phyloP scores from a whole-genome alignment of 2,113 vertebrate species.

The Microtus ochrogaster region DNA sequence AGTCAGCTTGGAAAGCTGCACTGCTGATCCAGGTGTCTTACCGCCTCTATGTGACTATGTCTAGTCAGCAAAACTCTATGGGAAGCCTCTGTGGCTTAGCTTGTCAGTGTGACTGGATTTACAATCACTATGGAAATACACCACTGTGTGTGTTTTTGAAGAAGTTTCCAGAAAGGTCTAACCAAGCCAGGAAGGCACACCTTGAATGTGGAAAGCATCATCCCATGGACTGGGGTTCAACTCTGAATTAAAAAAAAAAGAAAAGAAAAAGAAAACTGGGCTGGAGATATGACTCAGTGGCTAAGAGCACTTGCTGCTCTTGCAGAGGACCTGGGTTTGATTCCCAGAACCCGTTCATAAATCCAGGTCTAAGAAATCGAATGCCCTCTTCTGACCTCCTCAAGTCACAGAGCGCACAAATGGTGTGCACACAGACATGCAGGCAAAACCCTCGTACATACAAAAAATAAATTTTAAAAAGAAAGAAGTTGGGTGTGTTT shows the following conservation, averaged over 20 bases:
- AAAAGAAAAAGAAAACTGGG: too few species aligned
- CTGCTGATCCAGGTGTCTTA: neutral
- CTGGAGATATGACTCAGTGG: too few species aligned
- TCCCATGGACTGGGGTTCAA: neutral
- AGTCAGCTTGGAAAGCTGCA: neutral
- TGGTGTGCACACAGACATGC: neutral
- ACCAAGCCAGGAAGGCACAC: too few species aligned
- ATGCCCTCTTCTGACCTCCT: neutral
- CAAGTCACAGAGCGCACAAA: neutral
- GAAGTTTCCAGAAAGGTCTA: neutral
- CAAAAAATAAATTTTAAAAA: neutral
- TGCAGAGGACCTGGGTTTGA: neutral
- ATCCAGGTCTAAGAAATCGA: neutral
- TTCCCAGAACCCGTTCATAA: neutral
- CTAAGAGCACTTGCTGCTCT: neutral
- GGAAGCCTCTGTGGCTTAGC: neutral
- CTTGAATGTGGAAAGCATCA: neutral
- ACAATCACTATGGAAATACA: neutral
- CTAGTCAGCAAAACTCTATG: neutral
- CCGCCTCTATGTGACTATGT: neutral
- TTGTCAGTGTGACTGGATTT: neutral
- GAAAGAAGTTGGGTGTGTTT: too few species aligned
- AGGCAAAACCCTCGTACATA: neutral
- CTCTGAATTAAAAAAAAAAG: neutral
- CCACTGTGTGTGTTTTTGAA: neutral